Conservation (phyloP, 2,113 vertebrate species). For the Deroptyus accipitrinus region DNA sequence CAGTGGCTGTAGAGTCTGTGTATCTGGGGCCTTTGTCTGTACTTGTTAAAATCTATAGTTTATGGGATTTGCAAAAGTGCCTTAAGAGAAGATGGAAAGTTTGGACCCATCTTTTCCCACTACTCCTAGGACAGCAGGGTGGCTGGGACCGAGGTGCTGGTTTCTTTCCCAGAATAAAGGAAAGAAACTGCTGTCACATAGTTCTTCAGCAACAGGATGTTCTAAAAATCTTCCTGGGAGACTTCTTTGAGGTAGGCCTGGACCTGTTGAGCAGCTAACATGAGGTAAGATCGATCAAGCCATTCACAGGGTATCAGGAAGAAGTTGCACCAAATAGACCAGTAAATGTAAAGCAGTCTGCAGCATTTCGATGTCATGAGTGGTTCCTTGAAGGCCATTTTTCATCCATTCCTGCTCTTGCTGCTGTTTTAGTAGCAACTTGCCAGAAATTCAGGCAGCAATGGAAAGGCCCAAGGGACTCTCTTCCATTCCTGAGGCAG, state of each 20-base stretch:
- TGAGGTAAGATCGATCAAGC: background rate
- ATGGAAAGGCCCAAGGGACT: background rate
- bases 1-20: no score
- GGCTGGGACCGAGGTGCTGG: background rate
- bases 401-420: background rate
- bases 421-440: background rate
- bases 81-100: background rate
- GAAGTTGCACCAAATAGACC: background rate
- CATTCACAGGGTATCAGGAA: background rate
- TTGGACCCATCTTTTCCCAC: background rate
- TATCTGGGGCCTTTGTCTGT: background rate
- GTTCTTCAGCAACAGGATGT: no score
- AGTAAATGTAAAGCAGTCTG: background rate
- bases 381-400: background rate
- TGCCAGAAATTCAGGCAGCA: background rate
- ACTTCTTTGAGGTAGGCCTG: background rate
- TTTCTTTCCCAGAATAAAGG: background rate
- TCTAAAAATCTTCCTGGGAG: background rate
- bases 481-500: background rate
- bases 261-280: background rate
- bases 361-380: background rate
- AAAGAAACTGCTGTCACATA: background rate
- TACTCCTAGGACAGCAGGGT: background rate
- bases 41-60: background rate
- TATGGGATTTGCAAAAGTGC: background rate